Percentiles rank a stretch among this genome's conserved stretches.
These are phyloP conservation scores for Drosophila mojavensis DNA, from an alignment of 1,140 invertebrate genomes.

Conservation along the genomic window DNA sequence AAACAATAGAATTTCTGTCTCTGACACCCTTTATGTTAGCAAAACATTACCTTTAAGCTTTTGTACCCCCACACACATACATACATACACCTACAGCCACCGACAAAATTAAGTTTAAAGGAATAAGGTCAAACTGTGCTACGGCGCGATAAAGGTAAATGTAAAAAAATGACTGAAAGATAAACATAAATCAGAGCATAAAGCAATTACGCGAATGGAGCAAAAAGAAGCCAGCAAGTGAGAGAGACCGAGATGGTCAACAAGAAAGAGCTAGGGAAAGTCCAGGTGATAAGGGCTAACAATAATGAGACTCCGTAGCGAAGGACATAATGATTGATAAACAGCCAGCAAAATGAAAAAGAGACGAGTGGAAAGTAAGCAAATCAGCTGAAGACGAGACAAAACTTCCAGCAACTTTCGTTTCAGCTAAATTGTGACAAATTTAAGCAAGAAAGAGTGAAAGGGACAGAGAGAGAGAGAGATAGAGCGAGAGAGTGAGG, in stretches of 20 bases:
- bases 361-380: slow-evolving; percentile 20
- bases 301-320: slow-evolving; percentile 73
- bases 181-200: slow-evolving; percentile 78
- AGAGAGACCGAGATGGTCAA: background rate
- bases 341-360: slow-evolving; percentile 25
- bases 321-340: slow-evolving; percentile 77
- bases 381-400: background rate
- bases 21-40: slow-evolving; percentile 30
- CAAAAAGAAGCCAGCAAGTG: slow-evolving; percentile 35
- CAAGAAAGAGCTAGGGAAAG: slow-evolving; percentile 10
- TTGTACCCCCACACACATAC: slow-evolving; percentile 10
- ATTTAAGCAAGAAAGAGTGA: slow-evolving; percentile 42
- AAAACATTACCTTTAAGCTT: background rate
- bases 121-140: slow-evolving; percentile 67
- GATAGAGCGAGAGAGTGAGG: slow-evolving; percentile 6
- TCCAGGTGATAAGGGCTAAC: slow-evolving; percentile 50
- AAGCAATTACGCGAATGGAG: slow-evolving; percentile 64
- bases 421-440: slow-evolving; percentile 69
- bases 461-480: slow-evolving; percentile 3
- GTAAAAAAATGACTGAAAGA: slow-evolving; percentile 77
- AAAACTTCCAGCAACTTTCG: slow-evolving; percentile 38
- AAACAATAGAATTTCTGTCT: background rate
- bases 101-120: slow-evolving; percentile 70
- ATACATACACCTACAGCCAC: background rate
- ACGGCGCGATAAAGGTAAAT: slow-evolving; percentile 71